These are phyloP conservation scores for Pilophorus perplexus DNA, from an alignment of 2,888 invertebrate genomes.

Conservation along the genomic window DNA sequence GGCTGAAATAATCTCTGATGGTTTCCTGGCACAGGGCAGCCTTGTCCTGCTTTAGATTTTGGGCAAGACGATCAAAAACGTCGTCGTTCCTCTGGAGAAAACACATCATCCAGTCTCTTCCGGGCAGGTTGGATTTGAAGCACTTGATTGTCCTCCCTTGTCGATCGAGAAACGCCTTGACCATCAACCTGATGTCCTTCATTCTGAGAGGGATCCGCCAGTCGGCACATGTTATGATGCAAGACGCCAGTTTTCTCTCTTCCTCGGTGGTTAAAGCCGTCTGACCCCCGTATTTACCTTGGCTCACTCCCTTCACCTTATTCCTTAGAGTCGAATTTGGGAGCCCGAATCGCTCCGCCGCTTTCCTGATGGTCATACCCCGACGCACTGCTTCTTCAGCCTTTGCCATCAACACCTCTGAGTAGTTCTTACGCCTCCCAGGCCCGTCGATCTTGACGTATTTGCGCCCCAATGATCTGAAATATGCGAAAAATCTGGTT, in stretches of 20 bases:
- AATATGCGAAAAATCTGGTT: not conserved
- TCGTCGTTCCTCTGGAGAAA: slow-evolving; percentile 45
- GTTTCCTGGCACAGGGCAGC: slow-evolving; percentile 42
- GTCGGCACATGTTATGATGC: slow-evolving; percentile 45
- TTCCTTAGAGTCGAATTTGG: slow-evolving; percentile 44
- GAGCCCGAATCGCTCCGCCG: slow-evolving; percentile 37
- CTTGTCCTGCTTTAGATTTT: slow-evolving; percentile 47
- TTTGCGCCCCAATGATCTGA: not conserved
- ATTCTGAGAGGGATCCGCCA: slow-evolving; percentile 49
- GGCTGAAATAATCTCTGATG: slow-evolving; percentile 37
- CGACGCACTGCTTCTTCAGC: not conserved
- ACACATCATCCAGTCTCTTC: slow-evolving; percentile 48
- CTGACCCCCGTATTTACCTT: slow-evolving; percentile 28
- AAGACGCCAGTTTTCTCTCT: slow-evolving; percentile 48
- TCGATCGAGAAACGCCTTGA: not conserved
- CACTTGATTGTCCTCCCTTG: not conserved
- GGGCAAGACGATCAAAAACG: slow-evolving; percentile 42
- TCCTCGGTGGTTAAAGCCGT: slow-evolving; percentile 42
- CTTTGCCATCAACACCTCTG: not conserved
- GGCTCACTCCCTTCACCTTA: slow-evolving; percentile 41
- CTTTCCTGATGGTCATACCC: not conserved
- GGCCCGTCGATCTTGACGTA: not conserved
- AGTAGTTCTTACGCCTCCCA: no score
- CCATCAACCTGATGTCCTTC: not conserved
- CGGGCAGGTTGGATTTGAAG: slow-evolving; percentile 47